Evolutionary conservation across 2,797 vertebrate species (phyloP), one percentile per base, ranked within the genome.

Genomic region (Cheirogaleus major): DNA sequence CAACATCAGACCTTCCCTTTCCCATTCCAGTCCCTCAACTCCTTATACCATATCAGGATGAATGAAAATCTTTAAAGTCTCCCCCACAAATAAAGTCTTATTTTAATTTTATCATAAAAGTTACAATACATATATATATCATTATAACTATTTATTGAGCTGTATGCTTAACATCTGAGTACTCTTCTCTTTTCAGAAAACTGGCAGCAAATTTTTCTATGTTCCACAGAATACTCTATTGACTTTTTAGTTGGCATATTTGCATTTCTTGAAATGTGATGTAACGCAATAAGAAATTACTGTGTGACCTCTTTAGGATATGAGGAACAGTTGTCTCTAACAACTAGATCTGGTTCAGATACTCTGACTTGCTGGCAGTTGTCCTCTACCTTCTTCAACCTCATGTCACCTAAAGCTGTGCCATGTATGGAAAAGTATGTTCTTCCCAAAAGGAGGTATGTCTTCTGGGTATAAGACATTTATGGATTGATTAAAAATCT

Each of bases 31-130:
- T 15, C 2, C 6, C 45, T 87, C 69, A 83, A 5, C 5, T 43
- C 11, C 25, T 13, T 41, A 30, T 0, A 22, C 11, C 0, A 4
- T 38, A 59, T 11, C 14, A 50, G 8, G 14, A 8, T 12, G 76
- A 78, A 38, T 55, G 41, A 59, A 82, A 76, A 75, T 63, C n/a
- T 70, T 82, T 35, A 70, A 90, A 30, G 20, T 79, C 27, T 82
- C 55, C 43, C 43, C 18, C 20, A 75, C 15, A 86, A 57, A 79
- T 79, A 84, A 89, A 48, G 18, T 50, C 38, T 76, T 69, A 48
- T 18, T 76, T 90, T 7, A 94, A 80, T 38, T 89, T 92, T 70
- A 30, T 43, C 32, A 57, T 9, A 80, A 55, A 81, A 79, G 11
- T 38, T 73, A 69, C 9, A 75, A 35, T 75, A 17, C 13, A 43